Evolutionary conservation across 2,113 vertebrate species (phyloP), one percentile per base, ranked within the genome.

Genomic region (Andinoacara biseriatus): DNA sequence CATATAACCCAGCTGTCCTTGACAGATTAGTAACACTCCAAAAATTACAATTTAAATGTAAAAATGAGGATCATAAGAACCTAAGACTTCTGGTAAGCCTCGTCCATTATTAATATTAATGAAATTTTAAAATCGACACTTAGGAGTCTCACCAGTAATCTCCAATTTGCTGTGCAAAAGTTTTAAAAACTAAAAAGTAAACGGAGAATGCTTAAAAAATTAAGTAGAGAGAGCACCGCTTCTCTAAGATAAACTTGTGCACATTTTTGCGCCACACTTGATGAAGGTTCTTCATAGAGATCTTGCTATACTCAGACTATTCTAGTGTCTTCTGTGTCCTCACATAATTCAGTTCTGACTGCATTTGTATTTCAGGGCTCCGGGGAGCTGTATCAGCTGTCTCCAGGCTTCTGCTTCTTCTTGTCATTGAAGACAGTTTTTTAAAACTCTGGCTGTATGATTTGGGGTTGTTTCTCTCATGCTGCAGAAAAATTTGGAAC

Each of bases 1-100:
- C 24, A 43, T 18, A 49, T 46, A 76, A 76, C 67, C 43, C 38
- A 76, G 10, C 57, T 60, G 38, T 60, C 38, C 57, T 76, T 76
- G 56, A 11, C 38, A 60, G 58, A 75, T 58, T 75, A 38, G 49
- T 35, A 75, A 58, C 72, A 57, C 72, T 75, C 38, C 35, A 59
- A 10, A 76, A 76, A 54, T 76, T 60, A 60, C 57, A 72, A 49
- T 59, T 15, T 60, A 43, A 75, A 40, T 76, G 74, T 60, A 60
- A 76, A 60, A 59, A 46, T 60, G 22, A 29, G 35, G 33, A 60
- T 43, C 56, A 76, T 43, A 76, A 76, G 38, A 76, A 20, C 17
- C 5, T 20, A 22, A 76, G 22, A 76, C 38, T 60, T 58, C 67
- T 33, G 14, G 46, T 72, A 54, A n/a, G 67, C 46, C 56, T 14